phyloP scores from a whole-genome alignment of 2,888 invertebrate genomes.

The Noctuana brunneofusca region DNA sequence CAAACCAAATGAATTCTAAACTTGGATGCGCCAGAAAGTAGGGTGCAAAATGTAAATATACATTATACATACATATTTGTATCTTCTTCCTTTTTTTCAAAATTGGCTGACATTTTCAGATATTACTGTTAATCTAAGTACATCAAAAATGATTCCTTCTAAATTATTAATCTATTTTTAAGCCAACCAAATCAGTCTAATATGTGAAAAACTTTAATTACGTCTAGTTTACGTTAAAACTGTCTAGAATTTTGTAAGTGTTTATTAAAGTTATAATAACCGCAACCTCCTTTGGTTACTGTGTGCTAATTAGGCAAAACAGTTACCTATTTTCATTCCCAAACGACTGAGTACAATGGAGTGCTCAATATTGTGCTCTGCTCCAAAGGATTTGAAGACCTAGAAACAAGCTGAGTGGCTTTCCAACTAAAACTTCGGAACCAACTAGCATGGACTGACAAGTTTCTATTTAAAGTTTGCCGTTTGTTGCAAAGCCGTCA shows the following conservation, averaged over 20 bases:
- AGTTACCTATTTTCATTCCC: conserved; percentile 2
- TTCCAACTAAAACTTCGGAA: conserved; percentile 26
- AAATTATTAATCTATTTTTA: no score
- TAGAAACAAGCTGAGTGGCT: conserved; percentile 29
- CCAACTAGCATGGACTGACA: conserved; percentile 18
- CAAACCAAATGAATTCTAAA: conserved; percentile 11
- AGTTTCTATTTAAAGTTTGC: conserved; percentile 21
- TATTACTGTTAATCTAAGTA: no score
- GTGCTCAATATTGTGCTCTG: conserved; percentile 12
- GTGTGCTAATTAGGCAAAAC: not conserved
- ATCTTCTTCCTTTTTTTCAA: no score
- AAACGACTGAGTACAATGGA: conserved; percentile 7
- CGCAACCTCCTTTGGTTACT: not conserved
- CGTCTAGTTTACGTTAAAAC: no score
- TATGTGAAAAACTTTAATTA: no score
- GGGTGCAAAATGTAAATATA: conserved; percentile 14
- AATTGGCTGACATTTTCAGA: not conserved
- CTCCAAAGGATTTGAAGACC: conserved; percentile 22
- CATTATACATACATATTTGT: not conserved
- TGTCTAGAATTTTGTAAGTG: not conserved
- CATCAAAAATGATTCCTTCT: no score
- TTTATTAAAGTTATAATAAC: not conserved
- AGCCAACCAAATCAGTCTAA: no score
- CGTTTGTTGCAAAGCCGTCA: conserved; percentile 6
- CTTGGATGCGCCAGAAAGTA: conserved; percentile 11